phyloP scores from a whole-genome alignment of 2,888 invertebrate species.

The Polietes domitor region DNA sequence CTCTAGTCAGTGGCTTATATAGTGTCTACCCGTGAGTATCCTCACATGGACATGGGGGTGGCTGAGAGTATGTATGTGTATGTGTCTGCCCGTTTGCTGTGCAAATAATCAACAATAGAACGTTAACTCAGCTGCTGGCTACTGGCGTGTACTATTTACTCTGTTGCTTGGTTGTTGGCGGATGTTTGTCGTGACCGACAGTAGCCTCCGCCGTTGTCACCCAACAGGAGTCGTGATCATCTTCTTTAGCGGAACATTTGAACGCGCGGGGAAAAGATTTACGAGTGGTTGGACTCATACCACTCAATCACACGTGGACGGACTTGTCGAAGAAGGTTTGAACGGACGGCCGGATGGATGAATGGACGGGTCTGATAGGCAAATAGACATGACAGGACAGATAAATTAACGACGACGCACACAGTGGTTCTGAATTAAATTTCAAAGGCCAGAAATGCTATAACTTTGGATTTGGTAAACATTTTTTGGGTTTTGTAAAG shows the following conservation, averaged over 20 bases:
- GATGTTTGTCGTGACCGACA: not conserved
- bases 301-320: too few relatives aligned
- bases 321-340: not conserved
- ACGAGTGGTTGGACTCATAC: not conserved
- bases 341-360: not conserved
- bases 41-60: too few relatives aligned
- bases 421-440: too few relatives aligned
- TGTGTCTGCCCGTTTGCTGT: conserved; percentile 58
- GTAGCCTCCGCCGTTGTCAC: not conserved
- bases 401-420: too few relatives aligned
- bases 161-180: conserved; percentile 17
- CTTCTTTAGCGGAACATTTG: not conserved
- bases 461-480: too few relatives aligned
- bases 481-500: too few relatives aligned
- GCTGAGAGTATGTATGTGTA: not conserved
- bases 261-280: conserved; percentile 11
- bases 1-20: not conserved
- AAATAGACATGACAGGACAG: not conserved
- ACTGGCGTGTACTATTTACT: conserved; percentile 9
- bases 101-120: conserved; percentile 63
- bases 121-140: conserved; percentile 48
- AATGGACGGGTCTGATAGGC: not conserved
- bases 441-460: too few relatives aligned
- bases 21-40: not conserved
- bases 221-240: conserved; percentile 14